Base-by-base conservation (phyloP, 2,888 invertebrate species). In the Agriopis leucophaearia region DNA sequence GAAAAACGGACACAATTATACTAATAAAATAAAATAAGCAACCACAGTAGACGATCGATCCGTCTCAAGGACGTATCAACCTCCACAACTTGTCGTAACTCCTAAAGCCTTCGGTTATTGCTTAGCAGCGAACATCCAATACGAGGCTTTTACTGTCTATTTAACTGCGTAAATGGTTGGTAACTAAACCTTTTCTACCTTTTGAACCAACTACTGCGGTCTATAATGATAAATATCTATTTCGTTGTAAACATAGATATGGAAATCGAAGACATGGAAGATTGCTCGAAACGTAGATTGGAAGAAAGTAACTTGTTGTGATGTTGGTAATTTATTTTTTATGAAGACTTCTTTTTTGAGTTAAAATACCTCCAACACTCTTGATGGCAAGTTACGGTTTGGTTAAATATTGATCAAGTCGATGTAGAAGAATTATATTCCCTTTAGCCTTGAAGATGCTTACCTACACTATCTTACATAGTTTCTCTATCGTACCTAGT, bases 1-100 rank as follows among this genome's bases (percentile, higher is more conserved):
- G 51, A 62, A 12, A 61, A 27, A 47, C 47, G 40, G 56, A 52
- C 52, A 62, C 54, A 36, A 10, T 42, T 27, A 5, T 44, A 40
- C 13, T 45, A 45, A 48, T 15, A 52, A 18, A 57, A 38, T 48
- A 9, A 38, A 38, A 38, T 38, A 54, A 55, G 65, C 60, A 66
- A 66, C 66, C 16, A 59, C 47, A 54, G 48, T 12, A 27, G 18
- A 36, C 48, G 57, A 69, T 72, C 69, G 66, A 72, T 72, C 50
- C 18, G 51, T 64, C 66, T 69, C 64, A 70, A 72, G 72, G 72
- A 65, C 72, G 60, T 51, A 68, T 63, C 52, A 48, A 67, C 69
- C 66, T 58, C 64, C 54, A 60, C 60, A 50, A 62, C n/a, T 42
- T 50, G 51, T 61, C 52, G 57, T 62, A 66, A 64, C 60, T 13